These are phyloP conservation scores for Brachionus rubens DNA, from an alignment of 1,140 invertebrate genomes.

Conservation along the genomic window DNA sequence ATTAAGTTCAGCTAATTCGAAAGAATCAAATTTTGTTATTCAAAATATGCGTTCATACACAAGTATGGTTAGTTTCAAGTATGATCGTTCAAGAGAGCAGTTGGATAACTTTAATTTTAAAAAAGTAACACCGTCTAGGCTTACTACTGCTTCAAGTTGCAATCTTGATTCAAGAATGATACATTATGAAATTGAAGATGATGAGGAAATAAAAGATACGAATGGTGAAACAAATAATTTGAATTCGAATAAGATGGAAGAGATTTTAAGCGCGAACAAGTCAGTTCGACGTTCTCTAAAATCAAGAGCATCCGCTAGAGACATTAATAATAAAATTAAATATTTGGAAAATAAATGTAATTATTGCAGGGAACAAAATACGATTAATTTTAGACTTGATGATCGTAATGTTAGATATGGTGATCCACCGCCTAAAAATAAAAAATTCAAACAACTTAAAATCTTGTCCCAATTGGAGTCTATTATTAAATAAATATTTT, in stretches of 20 bases:
- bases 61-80: constrained; percentile 22
- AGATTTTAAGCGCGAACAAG: constrained; percentile 1
- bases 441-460: constrained; percentile 20
- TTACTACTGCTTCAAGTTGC: too few species aligned
- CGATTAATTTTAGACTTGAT: constrained; percentile 34
- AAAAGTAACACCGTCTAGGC: background rate
- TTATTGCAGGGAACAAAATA: constrained; percentile 28
- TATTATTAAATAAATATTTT: constrained; percentile 5
- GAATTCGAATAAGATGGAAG: constrained; percentile 24
- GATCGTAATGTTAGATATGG: constrained; percentile 29
- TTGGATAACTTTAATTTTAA: constrained; percentile 20
- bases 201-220: background rate
- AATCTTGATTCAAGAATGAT: too few species aligned
- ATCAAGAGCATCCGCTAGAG: background rate
- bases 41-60: background rate
- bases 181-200: constrained; percentile 4
- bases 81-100: background rate
- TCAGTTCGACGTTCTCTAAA: constrained; percentile 8
- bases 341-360: constrained; percentile 23
- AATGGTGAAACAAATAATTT: background rate
- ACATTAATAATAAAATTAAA: constrained; percentile 25
- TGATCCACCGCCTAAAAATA: constrained; percentile 7
- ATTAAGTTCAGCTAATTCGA: background rate
- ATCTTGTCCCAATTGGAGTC: constrained; percentile 26
- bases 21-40: background rate